Base-by-base conservation (phyloP, 2,888 invertebrate species). In the Therioaphis trifolii region DNA sequence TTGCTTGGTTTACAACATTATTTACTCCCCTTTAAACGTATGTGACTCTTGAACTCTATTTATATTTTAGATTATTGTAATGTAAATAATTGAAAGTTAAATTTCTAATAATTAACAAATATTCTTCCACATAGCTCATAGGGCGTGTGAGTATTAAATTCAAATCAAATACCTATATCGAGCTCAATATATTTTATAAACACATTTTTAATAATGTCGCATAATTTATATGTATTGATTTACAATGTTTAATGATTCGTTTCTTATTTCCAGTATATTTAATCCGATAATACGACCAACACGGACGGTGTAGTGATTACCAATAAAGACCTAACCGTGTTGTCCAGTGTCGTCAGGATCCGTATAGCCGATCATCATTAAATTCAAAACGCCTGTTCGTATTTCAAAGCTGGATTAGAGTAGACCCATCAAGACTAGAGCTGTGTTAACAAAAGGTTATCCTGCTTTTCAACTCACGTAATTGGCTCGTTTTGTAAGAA, bases 401-500 rank as follows among this genome's bases (percentile, higher is more conserved):
- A 46, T 80, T 80, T 80, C 80, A 80, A 80, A 80, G 80, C 71
- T 2, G 80, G 58, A 46, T 58, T 14, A 27, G 29, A 43, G 72
- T 40, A 35, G 29, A 35, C 4, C 49, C n/a, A 11, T 18, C 58
- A 21, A 18, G 27, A 24, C 40, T 11, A n/a, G 61, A 24, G 52
- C 24, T 11, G 66, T 66, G 35, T 52, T 66, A 52, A 78, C 40
- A 68, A 40, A 52, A 71, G 79, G 58, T 69, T 68, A 52, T 71
- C 27, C 71, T n/a, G 71, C 58, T n/a, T 58, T 61, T 80, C 61
- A 71, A 40, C 21, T 43, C 49, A 15, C 29, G 72, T 80, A 80
- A 80, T 80, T 80, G 80, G 80, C 71, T 80, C 49, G 80, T 80
- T 72, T 61, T 49, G 71, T 72, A 80, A 80, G 71, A 11, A 58